phyloP scores from a whole-genome alignment of 2,113 vertebrate species.

The Cynocephalus volans region DNA sequence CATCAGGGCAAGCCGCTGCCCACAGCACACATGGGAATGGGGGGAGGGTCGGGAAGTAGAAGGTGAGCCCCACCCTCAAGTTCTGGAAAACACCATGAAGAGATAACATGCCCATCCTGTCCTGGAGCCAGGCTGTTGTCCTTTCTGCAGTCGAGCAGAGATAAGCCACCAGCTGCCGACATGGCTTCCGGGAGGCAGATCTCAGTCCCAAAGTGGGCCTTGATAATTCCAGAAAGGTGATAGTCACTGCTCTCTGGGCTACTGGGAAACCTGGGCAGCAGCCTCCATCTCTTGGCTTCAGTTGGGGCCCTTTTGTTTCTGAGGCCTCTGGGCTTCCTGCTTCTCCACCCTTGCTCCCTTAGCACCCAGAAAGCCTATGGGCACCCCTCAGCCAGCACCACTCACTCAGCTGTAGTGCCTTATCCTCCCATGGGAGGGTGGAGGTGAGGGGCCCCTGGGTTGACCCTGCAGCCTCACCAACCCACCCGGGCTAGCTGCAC shows the following conservation, averaged over 20 bases:
- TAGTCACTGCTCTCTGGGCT: not conserved
- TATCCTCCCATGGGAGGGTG: not conserved
- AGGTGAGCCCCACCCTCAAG: not conserved
- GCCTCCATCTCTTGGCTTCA: not conserved
- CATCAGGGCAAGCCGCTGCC: not conserved
- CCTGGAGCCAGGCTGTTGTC: slow-evolving; percentile 44
- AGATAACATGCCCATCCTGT: slow-evolving; percentile 77
- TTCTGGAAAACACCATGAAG: slow-evolving; percentile 72
- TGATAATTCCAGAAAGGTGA: not conserved
- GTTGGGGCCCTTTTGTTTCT: not conserved
- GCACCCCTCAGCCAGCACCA: not conserved
- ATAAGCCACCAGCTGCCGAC: slow-evolving; percentile 55
- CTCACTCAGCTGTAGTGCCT: not conserved
- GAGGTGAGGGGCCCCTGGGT: not conserved
- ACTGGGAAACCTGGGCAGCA: not conserved
- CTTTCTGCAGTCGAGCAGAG: not conserved
- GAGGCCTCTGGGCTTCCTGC: not conserved
- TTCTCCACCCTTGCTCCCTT: not conserved
- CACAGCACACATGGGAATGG: not conserved
- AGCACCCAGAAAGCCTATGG: not conserved
- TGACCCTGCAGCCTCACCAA: not conserved
- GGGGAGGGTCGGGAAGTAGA: slow-evolving; percentile 1
- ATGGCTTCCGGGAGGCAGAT: not conserved
- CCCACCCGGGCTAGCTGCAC: not conserved
- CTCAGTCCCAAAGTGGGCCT: not conserved